Evolutionary conservation across 2,113 vertebrate genomes (phyloP), one percentile per base, ranked within the genome.

Genomic region (Clarias macrocephalus): DNA sequence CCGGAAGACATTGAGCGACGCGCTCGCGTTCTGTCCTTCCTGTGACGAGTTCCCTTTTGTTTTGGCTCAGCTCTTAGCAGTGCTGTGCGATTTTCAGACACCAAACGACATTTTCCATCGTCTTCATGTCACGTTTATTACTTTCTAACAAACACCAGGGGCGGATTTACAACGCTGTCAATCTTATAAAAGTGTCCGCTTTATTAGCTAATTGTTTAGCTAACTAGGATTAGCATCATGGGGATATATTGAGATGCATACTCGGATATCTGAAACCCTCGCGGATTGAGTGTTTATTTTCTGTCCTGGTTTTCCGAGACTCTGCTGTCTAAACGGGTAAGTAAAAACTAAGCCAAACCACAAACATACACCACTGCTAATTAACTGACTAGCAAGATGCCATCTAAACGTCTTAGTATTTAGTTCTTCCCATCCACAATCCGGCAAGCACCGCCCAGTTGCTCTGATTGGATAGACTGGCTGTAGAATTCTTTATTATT

Each of bases 11-110:
- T 91, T 91, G 13, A 11, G 0, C 5, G 87, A 28, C 42, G 93
- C 87, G 91, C 94, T 70, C 30, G 1, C 0, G 4, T 2, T 33
- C 56, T 91, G 91, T 93, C 90, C 93, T 93, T 90, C 92, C 91
- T 86, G 48, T 57, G 28, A 33, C 54, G 0, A 2, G 57, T 72
- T 60, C 89, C 59, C 77, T 93, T 88, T 94, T 95, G 93, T 94
- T 94, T 93, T 94, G 92, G 88, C 90, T 88, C 65, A 56, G 88
- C 75, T 79, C 28, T 1, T 80, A 83, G 63, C 4, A 18, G 65
- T 3, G 5, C 33, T 80, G 19, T 65, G 57, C 48, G 13, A 9
- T n/a, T 28, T n/a, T 57, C 48, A 57, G 21, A 25, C 79, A 81
- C 79, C 8, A 9, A 59, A 5, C 9, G 1, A 23, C 56, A 80